Base-by-base conservation (phyloP, 2,888 invertebrate genomes). In the Napeogenes inachia region DNA sequence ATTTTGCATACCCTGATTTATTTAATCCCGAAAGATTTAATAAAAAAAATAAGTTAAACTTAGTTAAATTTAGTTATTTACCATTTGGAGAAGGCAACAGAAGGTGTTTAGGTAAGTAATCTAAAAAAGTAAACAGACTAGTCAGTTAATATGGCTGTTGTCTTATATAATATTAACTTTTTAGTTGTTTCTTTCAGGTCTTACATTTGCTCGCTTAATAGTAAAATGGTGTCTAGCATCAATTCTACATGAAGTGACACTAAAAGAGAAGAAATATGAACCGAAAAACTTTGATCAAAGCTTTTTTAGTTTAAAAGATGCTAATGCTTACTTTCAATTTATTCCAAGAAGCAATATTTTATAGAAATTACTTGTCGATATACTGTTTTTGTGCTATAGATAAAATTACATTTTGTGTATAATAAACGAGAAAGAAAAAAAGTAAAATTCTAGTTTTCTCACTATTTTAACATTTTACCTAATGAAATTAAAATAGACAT, bases 71-170 rank as follows among this genome's bases (percentile, higher is more conserved):
- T 68, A 79, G 79, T 30, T 91, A 81, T 71, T 69, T 91, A 63
- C 88, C 91, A 6, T 92, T 91, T 74, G 91, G 91, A 12, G 90
- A 87, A 71, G 91, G 91, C 53, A 88, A 89, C 54, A 78, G 91
- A 42, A 82, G 82, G 68, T 92, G 91, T 69, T 80, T 91, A 56
- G 91, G 91, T 91, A 74, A 81, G 82, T 65, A 32, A 21, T 21
- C 21, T 21, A 1, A 21, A 21, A 21, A 21, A 21, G 21, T 21
- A 21, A 21, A 21, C n/a, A n/a, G n/a, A n/a, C 21, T 21, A 21
- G 21, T 21, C 21, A 21, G 21, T 21, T 21, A 21, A 21, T 21
- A 21, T 21, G 21, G 21, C 21, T 21, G 21, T 21, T 21, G 8
- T 38, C 4, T 38, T 38, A 38, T 6, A 6, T 38, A 6, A 38